Evolutionary conservation across 2,797 vertebrate species (phyloP), one percentile per base, ranked within the genome.

Genomic region (Argya squamiceps): DNA sequence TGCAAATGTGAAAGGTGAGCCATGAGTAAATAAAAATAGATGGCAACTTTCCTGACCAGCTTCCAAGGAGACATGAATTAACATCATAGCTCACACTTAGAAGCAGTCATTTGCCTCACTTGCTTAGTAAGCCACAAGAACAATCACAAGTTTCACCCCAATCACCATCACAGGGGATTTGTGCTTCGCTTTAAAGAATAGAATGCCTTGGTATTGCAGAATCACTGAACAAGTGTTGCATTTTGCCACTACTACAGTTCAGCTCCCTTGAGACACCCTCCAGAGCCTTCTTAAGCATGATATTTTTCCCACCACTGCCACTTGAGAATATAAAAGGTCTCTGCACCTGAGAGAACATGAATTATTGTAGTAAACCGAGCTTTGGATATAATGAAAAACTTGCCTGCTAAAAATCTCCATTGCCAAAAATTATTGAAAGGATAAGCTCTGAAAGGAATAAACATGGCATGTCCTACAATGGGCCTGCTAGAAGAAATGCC

Each of bases 161-260:
- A 3, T 93, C 68, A 60, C 73, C 53, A 84, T 67, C 47, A 70
- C 49, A 69, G 16, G 77, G 85, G 37, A 74, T 83, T 63, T 82
- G 55, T 68, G 91, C 68, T 96, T 93, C 5, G 0, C 74, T 93
- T 95, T 93, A 76, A 80, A 36, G 78, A 83, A 65, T 70, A 26
- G 59, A 94, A 97, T 84, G 81, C 70, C 84, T 85, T 75, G 43
- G 71, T 91, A 80, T 84, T 91, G 74, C 70, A 71, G 91, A 87
- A 93, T 83, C 89, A 93, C 84, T 71, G 47, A 76, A 55, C 10
- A 59, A 87, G 64, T 71, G 34, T 86, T 96, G 88, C 77, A 44
- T 83, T 93, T 64, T 97, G 78, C 73, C 88, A 84, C 70, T 30
- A 10, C 44, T 89, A 65, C 69, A 70, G 29, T 67, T 86, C 88